phyloP scores from a whole-genome alignment of 2,113 vertebrate species.

The Bathybates hornii region DNA sequence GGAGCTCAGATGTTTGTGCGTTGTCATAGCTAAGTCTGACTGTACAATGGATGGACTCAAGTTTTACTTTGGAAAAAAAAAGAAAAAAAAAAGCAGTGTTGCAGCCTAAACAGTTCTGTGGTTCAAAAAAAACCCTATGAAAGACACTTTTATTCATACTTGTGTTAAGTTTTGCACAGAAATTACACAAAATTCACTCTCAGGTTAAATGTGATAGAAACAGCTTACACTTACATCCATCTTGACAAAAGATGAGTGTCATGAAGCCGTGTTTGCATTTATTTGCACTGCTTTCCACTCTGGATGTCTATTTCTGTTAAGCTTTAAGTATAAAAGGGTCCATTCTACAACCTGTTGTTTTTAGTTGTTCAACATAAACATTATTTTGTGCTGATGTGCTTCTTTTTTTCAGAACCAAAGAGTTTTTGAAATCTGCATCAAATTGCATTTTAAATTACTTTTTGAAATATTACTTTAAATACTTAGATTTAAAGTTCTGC shows the following conservation, averaged over 20 bases:
- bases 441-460: not conserved
- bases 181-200: not conserved
- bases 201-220: not conserved
- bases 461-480: not conserved
- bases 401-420: not conserved
- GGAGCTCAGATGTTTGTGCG: not conserved
- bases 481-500: not conserved
- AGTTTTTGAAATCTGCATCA: not conserved
- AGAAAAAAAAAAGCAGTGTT: not conserved
- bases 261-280: not conserved
- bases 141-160: not conserved
- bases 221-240: not conserved
- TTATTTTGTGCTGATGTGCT: not conserved
- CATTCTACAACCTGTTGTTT: not conserved
- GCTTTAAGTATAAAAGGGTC: not conserved
- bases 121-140: not conserved
- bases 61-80: not conserved
- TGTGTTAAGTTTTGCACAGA: not conserved
- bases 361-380: not conserved
- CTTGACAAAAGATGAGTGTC: not conserved
- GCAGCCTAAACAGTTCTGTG: not conserved
- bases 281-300: not conserved
- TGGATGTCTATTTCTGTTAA: not conserved
- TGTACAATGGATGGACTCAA: not conserved
- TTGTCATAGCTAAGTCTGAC: not conserved